phyloP scores from a whole-genome alignment of 2,888 invertebrate genomes.

The Opisthograptis luteolata region DNA sequence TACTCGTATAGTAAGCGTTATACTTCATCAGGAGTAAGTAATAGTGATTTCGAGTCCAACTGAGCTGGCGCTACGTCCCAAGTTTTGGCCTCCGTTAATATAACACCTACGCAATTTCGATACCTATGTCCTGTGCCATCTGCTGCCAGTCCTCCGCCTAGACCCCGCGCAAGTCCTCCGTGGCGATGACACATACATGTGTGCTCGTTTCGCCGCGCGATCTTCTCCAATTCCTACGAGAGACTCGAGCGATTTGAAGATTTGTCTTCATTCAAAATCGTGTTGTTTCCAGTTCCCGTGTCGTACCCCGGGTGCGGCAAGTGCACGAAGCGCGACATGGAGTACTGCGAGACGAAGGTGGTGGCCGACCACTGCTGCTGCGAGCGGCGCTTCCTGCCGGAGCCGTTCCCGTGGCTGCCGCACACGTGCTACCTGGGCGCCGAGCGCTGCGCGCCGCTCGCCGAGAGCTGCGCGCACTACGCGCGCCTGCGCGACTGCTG shows the following conservation, averaged over 20 bases:
- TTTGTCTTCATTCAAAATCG: background rate
- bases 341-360: slow-evolving; percentile 85
- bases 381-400: slow-evolving; percentile 84
- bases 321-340: slow-evolving; percentile 85
- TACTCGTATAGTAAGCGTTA: too few relatives aligned
- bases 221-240: too few relatives aligned
- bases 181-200: too few relatives aligned
- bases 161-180: too few relatives aligned
- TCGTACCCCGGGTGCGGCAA: slow-evolving; percentile 83
- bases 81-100: too few relatives aligned
- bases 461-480: slow-evolving; percentile 86
- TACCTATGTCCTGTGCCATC: too few relatives aligned
- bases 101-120: too few relatives aligned
- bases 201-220: too few relatives aligned
- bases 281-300: slow-evolving; percentile 51
- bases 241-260: background rate
- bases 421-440: slow-evolving; percentile 88
- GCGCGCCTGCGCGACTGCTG: slow-evolving; percentile 86
- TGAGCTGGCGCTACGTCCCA: too few relatives aligned
- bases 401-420: slow-evolving; percentile 87
- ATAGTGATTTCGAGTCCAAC: too few relatives aligned
- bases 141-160: too few relatives aligned
- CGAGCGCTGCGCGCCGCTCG: slow-evolving; percentile 84
- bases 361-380: slow-evolving; percentile 82
- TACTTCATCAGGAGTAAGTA: too few relatives aligned